Evolutionary conservation across 1,140 invertebrate genomes (phyloP).

Genomic region (Liolophura sinensis): DNA sequence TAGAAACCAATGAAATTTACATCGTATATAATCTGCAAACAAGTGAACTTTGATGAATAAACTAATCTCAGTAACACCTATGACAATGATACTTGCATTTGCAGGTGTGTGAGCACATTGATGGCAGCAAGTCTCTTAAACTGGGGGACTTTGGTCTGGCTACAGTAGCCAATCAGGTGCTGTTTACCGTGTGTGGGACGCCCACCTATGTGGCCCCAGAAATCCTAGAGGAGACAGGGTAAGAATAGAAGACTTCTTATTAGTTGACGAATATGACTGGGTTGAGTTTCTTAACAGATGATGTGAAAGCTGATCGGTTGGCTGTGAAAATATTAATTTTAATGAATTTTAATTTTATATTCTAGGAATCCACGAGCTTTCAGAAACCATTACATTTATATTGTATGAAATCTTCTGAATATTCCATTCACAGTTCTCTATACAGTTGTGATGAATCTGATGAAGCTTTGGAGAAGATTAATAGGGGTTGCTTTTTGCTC

Average conservation of each 20-base stretch:
- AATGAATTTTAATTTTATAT: too few species aligned
- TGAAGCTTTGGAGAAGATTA: too few species aligned
- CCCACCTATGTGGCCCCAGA: slow-evolving; percentile 99
- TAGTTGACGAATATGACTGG: background rate
- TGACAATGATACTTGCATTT: background rate
- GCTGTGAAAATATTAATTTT: too few species aligned
- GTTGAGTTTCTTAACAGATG: background rate
- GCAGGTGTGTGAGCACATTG: slow-evolving; percentile 48
- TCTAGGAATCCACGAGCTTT: too few species aligned
- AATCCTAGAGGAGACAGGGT: slow-evolving; percentile 93
- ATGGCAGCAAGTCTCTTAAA: slow-evolving; percentile 60
- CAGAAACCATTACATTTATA: too few species aligned
- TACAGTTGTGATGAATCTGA: too few species aligned
- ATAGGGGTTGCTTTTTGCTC: too few species aligned
- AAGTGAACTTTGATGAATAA: too few species aligned
- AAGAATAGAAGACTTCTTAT: slow-evolving; percentile 56
- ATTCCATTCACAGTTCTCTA: too few species aligned
- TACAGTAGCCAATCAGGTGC: slow-evolving; percentile 57
- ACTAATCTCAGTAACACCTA: background rate
- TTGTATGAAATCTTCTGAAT: too few species aligned
- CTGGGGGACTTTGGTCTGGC: slow-evolving; percentile 62
- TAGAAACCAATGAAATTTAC: too few species aligned
- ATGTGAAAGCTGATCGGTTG: background rate
- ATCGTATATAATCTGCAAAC: too few species aligned
- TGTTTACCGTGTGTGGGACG: slow-evolving; percentile 92